Base-by-base conservation (phyloP, 2,888 invertebrate species). In the Himalopsyche anomala region DNA sequence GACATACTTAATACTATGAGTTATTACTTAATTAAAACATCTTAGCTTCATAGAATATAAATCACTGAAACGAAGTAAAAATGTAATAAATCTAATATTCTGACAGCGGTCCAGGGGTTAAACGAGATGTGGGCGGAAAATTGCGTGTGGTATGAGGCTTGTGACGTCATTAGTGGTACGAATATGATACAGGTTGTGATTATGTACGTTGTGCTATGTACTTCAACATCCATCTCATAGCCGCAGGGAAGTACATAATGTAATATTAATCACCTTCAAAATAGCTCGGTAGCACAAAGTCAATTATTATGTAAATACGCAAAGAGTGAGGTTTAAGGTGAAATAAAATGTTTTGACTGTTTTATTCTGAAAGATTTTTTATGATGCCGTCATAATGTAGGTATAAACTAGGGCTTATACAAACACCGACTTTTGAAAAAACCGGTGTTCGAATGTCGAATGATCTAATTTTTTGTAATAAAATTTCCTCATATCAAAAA, bases 81-180 rank as follows among this genome's bases (percentile, higher is more conserved):
- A 62, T 62, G 28, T 62, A 62, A 62, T 62, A 62, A 62, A 62
- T 62, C 62, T 62, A 12, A 62, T 19, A 62, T 62, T 62, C 28
- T 62, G 62, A 62, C 62, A 62, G 62, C 62, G 19, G 19, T 62
- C 28, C 62, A 62, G 62, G 62, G 62, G 62, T 62, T 62, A 62
- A 62, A 19, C n/a, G 62, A 19, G 19, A 19, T 11, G 62, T 19
- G 62, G 62, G 62, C 3, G n/a, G 62, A 19, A 62, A 62, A 62
- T 62, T 19, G 19, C 28, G 3, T 62, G 62, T 62, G 62, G 62
- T 19, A 4, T 62, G 62, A 62, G 62, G 62, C 19, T 19, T 28
- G 62, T 19, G 62, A 62, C 62, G 62, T 62, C 62, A 62, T 62
- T 62, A 62, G 62, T 8, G 62, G 19, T 1, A 19, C 28, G 19